Base-by-base conservation (phyloP, 2,888 invertebrate genomes). In the Chymomyza procnemis region DNA sequence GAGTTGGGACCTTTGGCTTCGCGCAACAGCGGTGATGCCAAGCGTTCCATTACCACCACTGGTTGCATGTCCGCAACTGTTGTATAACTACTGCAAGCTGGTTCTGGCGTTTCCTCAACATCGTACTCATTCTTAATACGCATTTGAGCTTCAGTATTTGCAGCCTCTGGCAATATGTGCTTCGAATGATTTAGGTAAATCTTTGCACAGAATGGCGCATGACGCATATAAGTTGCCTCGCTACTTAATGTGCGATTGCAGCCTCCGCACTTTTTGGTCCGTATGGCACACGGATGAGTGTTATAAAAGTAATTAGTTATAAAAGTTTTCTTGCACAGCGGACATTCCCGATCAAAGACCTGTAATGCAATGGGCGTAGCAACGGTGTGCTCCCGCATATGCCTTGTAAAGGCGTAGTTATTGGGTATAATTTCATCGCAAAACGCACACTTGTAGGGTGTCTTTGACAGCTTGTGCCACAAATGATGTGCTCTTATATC, bases 401-500 rank as follows among this genome's bases (percentile, higher is more conserved):
- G 91, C 41, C 91, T 84, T 2, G 75, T 30, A 74, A 80, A 30
- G 56, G 88, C 69, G 75, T 89, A 87, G 84, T 91, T 76, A 84
- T 86, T 41, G 14, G 85, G 73, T 14, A 89, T 73, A 3, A 65
- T 72, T 1, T 85, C 86, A 0, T 85, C 75, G 77, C 93, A 93
- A 3, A 90, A 79, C 0, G 88, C 86, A 71, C 93, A 93, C 60
- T 80, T 78, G 80, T 92, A 93, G 0, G 92, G 92, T 0, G 89
- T 88, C 34, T 87, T 88, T 1, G 89, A 88, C 4, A 80, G 75
- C 30, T 82, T 85, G 78, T 93, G 93, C 83, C 88, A 88, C 21
- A 87, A 76, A 75, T 93, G 93, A 71, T 93, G 93, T 0, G 88
- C 73, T 4, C 85, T 78, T 1, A 92, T 89, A 48, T 91, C 92